These are phyloP conservation scores for Dioctria rufipes DNA, from an alignment of 2,888 invertebrate genomes.

Conservation along the genomic window DNA sequence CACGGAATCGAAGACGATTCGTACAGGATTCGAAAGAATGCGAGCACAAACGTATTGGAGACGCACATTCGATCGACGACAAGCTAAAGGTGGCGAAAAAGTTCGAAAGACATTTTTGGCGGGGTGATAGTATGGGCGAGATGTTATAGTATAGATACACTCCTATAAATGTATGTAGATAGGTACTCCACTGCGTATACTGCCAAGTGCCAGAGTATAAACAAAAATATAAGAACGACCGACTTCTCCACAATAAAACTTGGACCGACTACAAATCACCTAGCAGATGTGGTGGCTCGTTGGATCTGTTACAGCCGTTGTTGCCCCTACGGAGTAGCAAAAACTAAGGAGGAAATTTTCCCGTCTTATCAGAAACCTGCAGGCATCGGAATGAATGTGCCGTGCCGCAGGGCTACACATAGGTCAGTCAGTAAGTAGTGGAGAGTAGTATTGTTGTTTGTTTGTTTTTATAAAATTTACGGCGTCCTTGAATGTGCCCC, in stretches of 20 bases:
- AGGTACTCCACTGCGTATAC: not conserved
- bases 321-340: not conserved
- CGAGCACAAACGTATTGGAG: not conserved
- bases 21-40: not conserved
- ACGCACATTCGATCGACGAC: not conserved
- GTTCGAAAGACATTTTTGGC: not conserved
- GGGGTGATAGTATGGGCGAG: not conserved
- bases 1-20: not conserved
- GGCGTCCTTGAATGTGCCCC: not conserved
- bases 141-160: not conserved
- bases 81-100: not conserved
- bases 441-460: not conserved
- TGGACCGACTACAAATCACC: conserved; percentile 16
- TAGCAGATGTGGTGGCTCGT: conserved; percentile 2
- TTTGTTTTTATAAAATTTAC: conserved; percentile 10
- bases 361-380: conserved; percentile 14
- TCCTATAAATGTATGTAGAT: not conserved
- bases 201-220: not conserved
- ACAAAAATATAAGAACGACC: not conserved
- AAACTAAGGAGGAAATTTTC: not conserved
- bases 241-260: not conserved
- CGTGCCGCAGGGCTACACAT: not conserved
- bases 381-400: conserved; percentile 14
- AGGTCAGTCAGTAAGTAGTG: not conserved
- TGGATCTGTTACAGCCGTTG: not conserved